phyloP scores from a whole-genome alignment of 2,113 vertebrate genomes.

The Trichechus manatus region DNA sequence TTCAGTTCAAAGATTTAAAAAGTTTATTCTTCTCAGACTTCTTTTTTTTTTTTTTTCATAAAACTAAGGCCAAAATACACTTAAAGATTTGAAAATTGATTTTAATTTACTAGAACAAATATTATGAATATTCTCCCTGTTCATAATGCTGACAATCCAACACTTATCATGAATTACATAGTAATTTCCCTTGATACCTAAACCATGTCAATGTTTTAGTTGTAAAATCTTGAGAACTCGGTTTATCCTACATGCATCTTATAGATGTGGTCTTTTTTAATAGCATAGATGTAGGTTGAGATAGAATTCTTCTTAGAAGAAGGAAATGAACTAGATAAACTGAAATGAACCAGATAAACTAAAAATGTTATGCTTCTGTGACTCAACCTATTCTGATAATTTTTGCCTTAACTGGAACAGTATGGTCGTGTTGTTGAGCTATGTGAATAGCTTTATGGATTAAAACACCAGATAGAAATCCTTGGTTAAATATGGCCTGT shows the following conservation, averaged over 20 bases:
- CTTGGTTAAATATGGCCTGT: not conserved
- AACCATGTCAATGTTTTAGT: not conserved
- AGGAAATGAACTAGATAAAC: not conserved
- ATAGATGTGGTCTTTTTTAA: conserved; percentile 40
- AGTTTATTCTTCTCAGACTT: not conserved
- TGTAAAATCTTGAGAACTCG: not conserved
- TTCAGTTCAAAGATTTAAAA: conserved; percentile 33
- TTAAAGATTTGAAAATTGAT: not conserved
- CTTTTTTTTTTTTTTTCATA: not conserved
- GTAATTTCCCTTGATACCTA: conserved; percentile 27
- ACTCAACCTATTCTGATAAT: conserved; percentile 19
- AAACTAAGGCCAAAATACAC: conserved; percentile 34
- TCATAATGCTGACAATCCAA: not conserved
- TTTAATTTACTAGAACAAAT: conserved; percentile 12
- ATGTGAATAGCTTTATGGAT: not conserved
- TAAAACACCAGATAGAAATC: conserved; percentile 8
- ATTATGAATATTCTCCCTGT: not conserved
- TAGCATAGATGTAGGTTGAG: not conserved
- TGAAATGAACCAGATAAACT: conserved; percentile 39
- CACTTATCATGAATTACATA: conserved; percentile 17
- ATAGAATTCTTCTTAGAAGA: conserved; percentile 44
- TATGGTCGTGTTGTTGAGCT: not conserved
- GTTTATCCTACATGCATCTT: conserved; percentile 35
- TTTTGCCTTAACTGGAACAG: conserved; percentile 8
- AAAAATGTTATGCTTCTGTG: not conserved